Evolutionary conservation across 2,888 invertebrate species (phyloP), one percentile per base, ranked within the genome.

Genomic region (Heteropelma amictum): DNA sequence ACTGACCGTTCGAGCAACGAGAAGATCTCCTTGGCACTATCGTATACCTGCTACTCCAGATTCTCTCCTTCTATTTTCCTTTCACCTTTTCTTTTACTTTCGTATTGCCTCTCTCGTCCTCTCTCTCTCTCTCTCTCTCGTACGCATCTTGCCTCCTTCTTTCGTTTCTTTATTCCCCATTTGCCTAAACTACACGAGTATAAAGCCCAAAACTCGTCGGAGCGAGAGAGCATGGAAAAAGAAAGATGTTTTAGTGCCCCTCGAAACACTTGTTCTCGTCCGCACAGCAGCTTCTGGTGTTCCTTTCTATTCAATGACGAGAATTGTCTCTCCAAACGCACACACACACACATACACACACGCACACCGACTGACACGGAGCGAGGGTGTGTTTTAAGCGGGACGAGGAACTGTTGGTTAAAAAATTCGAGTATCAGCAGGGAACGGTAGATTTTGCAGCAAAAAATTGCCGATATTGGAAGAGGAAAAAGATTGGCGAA

Each of bases 1-100:
- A 82, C 81, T 81, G 82, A 83, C 83, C 84, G 81, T 61, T 74
- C 78, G 67, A 61, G n/a, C n/a, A 68, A 68, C 12, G 67, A 54
- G 60, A 33, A 58, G 76, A 78, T 28, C 77, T 67, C 82, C 78
- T 14, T 38, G 6, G 1, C 4, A 8, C 12, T 21, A 33, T 21
- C 33, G 12, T 51, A 21, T 86, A 87, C 87, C 87, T 86, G 86
- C 86, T 83, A 82, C 82, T 83, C 82, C 75, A 82, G 82, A 83
- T 81, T 82, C 77, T 71, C 40, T 58, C 49, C 49, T 40, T 12
- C 28, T 19, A 14, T 38, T 45, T 7, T 61, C 73, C 51, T 72
- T 56, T 64, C 30, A 35, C 47, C 23, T 56, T 10, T n/a, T 23
- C 64, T 61, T 45, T 14, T 12, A 38, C 38, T 42, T 26, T 12